Conservation (phyloP, 1,140 invertebrate genomes). For the Trachymyrmex septentrionalis region DNA sequence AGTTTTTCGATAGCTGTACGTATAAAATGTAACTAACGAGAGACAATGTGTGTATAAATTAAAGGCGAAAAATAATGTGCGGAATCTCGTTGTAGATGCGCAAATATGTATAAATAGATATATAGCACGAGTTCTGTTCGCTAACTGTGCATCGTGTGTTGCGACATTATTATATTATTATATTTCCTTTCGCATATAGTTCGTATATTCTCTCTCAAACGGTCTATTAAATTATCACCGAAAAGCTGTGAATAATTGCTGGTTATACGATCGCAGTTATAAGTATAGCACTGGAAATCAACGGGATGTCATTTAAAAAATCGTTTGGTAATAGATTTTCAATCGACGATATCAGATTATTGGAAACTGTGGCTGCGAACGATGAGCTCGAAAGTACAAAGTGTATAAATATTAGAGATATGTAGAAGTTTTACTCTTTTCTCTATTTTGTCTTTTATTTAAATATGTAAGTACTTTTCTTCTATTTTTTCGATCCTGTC, state of each 20-base stretch:
- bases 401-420: neutral
- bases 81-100: neutral
- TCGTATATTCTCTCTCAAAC: neutral
- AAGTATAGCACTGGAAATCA: neutral
- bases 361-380: neutral
- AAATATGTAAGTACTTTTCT: too few relatives aligned
- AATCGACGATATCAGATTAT: neutral
- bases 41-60: conserved; percentile 35
- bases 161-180: conserved; percentile 40
- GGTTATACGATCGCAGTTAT: neutral
- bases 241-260: neutral
- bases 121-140: conserved; percentile 12
- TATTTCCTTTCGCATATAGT: neutral
- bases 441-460: too few relatives aligned
- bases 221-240: neutral
- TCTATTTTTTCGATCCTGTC: too few relatives aligned
- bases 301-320: neutral
- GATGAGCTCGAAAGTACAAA: neutral
- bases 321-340: neutral
- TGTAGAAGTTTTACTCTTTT: too few relatives aligned
- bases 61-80: conserved; percentile 11
- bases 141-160: conserved; percentile 38
- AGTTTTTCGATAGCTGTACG: neutral
- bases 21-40: neutral
- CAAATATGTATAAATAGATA: neutral